A percentile compares a stretch with the other conserved stretches of the same genome.
Evolutionary conservation across 2,888 invertebrate species (phyloP).

Genomic region (Apotomis turbidana): DNA sequence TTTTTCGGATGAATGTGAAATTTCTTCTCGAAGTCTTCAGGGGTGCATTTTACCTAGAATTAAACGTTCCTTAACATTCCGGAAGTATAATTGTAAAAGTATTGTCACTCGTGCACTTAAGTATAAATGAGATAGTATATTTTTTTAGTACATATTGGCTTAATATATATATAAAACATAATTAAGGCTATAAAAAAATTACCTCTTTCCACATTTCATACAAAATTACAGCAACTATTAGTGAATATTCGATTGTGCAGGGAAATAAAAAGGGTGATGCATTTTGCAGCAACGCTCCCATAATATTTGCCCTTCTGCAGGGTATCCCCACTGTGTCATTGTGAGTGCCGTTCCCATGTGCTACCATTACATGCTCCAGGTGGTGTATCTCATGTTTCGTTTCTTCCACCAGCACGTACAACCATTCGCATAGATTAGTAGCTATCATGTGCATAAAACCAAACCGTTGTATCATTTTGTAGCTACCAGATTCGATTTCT

Average conservation of each 20-base stretch:
- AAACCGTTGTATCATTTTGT: constrained; percentile 90
- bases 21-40: constrained; percentile 77
- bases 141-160: too few relatives aligned
- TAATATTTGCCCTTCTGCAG: constrained; percentile 86
- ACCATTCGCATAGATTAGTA: constrained; percentile 96
- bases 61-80: too few relatives aligned
- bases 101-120: too few relatives aligned
- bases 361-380: constrained; percentile 78
- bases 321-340: constrained; percentile 56
- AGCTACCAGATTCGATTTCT: constrained; percentile 84
- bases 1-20: constrained; percentile 61
- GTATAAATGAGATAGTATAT: too few relatives aligned
- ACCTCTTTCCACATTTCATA: constrained; percentile 97
- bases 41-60: constrained; percentile 76
- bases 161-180: not conserved
- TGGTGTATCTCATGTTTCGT: constrained; percentile 94
- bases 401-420: constrained; percentile 93
- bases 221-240: constrained; percentile 94
- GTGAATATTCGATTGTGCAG: constrained; percentile 94
- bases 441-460: constrained; percentile 98
- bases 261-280: constrained; percentile 93
- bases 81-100: too few relatives aligned
- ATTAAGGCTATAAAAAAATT: constrained; percentile 53
- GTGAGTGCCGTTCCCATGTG: constrained; percentile 47
- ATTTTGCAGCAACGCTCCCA: constrained; percentile 88